A percentile compares a stretch with the other conserved stretches of the same genome.
These are phyloP conservation scores for Cnemophilus loriae DNA, from an alignment of 2,113 vertebrate species.

Conservation along the genomic window DNA sequence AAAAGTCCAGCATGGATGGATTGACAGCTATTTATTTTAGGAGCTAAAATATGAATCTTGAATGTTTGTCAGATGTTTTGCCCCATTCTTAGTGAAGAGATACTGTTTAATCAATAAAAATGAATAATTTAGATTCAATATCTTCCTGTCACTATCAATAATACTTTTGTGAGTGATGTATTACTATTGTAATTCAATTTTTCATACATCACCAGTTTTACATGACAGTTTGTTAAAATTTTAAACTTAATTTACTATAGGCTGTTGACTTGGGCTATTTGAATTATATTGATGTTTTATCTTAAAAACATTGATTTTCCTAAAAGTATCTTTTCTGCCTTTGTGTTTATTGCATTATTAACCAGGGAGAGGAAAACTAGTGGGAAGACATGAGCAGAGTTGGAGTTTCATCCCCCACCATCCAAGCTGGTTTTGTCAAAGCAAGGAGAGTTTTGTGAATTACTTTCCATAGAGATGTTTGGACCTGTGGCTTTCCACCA, in stretches of 20 bases:
- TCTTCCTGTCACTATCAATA: slow-evolving; percentile 78
- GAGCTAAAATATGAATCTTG: slow-evolving; percentile 55
- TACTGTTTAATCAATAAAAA: slow-evolving; percentile 77
- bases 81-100: slow-evolving; percentile 64
- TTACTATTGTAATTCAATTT: slow-evolving; percentile 79
- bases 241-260: slow-evolving; percentile 80
- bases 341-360: slow-evolving; percentile 67
- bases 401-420: not conserved
- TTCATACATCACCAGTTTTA: slow-evolving; percentile 73
- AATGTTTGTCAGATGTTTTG: slow-evolving; percentile 63
- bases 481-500: not conserved
- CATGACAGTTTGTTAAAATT: slow-evolving; percentile 76
- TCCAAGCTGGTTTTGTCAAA: not conserved
- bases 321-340: slow-evolving; percentile 62
- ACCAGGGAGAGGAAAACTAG: slow-evolving; percentile 6
- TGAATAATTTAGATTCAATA: slow-evolving; percentile 87
- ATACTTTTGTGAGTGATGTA: slow-evolving; percentile 78
- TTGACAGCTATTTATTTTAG: slow-evolving; percentile 26
- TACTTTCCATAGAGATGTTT: not conserved
- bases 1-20: not conserved
- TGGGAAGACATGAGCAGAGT: not conserved
- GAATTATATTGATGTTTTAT: slow-evolving; percentile 70
- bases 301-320: slow-evolving; percentile 72
- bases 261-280: slow-evolving; percentile 62
- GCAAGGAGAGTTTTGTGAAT: not conserved